Evolutionary conservation across 2,113 vertebrate genomes (phyloP), one percentile per base, ranked within the genome.

Genomic region (Mobula birostris): DNA sequence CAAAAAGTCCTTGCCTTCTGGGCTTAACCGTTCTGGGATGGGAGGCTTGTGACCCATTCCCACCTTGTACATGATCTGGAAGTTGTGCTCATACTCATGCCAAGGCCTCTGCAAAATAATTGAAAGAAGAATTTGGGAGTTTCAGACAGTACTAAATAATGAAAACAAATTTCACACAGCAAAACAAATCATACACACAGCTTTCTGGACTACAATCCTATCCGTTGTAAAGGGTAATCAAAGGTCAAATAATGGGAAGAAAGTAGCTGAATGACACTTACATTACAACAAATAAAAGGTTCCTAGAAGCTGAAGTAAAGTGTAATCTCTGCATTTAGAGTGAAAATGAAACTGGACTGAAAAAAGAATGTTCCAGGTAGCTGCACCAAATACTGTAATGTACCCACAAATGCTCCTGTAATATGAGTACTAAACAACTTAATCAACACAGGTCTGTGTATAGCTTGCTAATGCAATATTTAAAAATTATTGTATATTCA

Each of bases 61-160:
- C 95, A 99, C 99, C 97, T 97, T 98, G 96, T 99, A 99, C 99
- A 99, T 99, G 94, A 99, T 99, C 97, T 99, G 99, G 95, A 99
- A 99, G 97, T 99, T 99, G 97, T 99, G 99, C 95, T 99, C 99
- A 0, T 99, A 99, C 95, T 99, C 99, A 9, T 99, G 99, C 99
- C 99, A 99, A 0, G 99, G 99, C 95, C 99, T 97, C 99, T 99
- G 96, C 93, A 95, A 95, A 32, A 15, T 36, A 94, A 94, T 58
- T 61, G 72, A 94, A 48, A 36, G 72, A n/a, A n/a, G 0, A 56
- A 32, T 19, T 90, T 90, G 29, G 9, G n/a, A 78, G 27, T 90
- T 66, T 5, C 4, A 90, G 68, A 63, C 27, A 11, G 7, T 21
- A 56, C 15, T 21, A 82, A 82, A 48, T 82, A 82, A 48, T 21